Evolutionary conservation across 2,888 invertebrate genomes (phyloP), one percentile per base, ranked within the genome.

Genomic region (Mayetiola destructor): DNA sequence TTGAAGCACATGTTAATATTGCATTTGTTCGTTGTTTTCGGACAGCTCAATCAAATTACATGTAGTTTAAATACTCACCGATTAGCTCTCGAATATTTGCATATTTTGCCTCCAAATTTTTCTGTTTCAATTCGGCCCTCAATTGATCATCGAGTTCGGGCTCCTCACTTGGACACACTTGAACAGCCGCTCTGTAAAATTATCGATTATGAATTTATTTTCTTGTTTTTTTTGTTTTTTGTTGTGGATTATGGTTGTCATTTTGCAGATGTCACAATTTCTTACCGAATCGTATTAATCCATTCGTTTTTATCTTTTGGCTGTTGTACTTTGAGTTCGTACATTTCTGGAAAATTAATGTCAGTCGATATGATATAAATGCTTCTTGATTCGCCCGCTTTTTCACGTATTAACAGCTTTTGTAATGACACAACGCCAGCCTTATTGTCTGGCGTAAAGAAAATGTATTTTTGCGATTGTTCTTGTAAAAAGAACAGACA

Each of bases 371-470:
- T 93, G 57, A 96, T 80, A 74, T 94, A 95, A 65, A 96, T 83
- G 1, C 92, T 90, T 3, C 88, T 78, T 2, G 85, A 84, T 66
- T 90, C 89, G 57, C 93, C 92, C 1, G 94, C 93, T 69, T 95
- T 95, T 72, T 95, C 94, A 18, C 95, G 79, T 8, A 95, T 92
- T 58, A 96, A 75, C 57, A 96, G 73, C 69, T 93, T 92, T 69
- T 89, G 89, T 57, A 96, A 77, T 0, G 94, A 89, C 14, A 95
- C 88, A 57, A 95, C 91, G 61, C 94, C 91, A 55, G 93, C 88
- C 86, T 94, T 94, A 74, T 90, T 91, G 70, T 94, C 94, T 42
- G 92, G 92, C 61, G 91, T 88, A 68, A 88, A 88, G 76, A 94
- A 94, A 3, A 87, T 82, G 67, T 91, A 93, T 67, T 93, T 93